Base-by-base conservation (phyloP, 2,888 invertebrate species). In the Hofmannophila pseudospretella region DNA sequence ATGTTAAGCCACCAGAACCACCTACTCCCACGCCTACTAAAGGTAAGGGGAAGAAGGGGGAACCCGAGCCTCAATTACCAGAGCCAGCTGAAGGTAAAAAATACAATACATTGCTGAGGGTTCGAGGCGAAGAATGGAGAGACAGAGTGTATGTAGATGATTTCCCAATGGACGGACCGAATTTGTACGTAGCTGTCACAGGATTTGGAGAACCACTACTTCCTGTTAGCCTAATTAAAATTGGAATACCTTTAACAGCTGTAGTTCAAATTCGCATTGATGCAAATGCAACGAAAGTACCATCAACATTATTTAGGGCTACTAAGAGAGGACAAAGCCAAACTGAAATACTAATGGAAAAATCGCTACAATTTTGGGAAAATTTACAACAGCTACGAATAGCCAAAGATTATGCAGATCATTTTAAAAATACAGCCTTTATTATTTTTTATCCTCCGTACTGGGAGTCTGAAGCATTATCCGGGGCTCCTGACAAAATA, bases 91-190 rank as follows among this genome's bases (percentile, higher is more conserved):
- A 71, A 44, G 75, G 66, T 1, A 85, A 82, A 42, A 88, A 88
- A 50, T 77, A 77, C 45, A 86, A 81, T 46, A 89, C 88, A 3
- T 60, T 56, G 16, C 70, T 89, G 7, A 72, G 88, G 48, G 73
- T 78, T 1, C 71, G 88, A 28, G 88, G 87, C 7, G 89, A 89
- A 57, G 89, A 89, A 55, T 88, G 88, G 88, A 74, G 84, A 49
- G 88, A 88, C 49, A 81, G 77, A 54, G 68, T 79, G 1, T 88
- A 86, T 46, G 71, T 88, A 2, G 88, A 89, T 38, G 90, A 89
- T 44, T 88, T 72, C 43, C 89, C 90, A 0, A 44, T 51, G 8
- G 78, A 88, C 41, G 89, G 89, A 1, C 89, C 89, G 0, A 78
- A 89, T 45, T 53, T 89, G 9, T 90, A 89, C 44, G 66, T 90